Evolutionary conservation across 1,140 invertebrate species (phyloP), one percentile per base, ranked within the genome.

Genomic region (Drosophila miranda): DNA sequence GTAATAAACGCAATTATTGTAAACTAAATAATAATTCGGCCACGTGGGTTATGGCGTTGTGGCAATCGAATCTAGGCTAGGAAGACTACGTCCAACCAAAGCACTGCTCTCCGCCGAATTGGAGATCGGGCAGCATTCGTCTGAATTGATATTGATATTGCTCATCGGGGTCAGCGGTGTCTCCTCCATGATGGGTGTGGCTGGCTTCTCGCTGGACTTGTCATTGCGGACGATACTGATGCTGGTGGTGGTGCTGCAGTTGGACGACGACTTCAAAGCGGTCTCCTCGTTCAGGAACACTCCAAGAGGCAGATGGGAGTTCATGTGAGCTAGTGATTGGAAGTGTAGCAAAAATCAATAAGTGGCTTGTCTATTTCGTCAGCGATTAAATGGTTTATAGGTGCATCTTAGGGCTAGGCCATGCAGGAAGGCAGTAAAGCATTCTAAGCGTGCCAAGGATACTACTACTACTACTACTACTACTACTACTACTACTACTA

Each of bases 1-100:
- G 42, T 52, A 58, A 38, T 67, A 14, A 59, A 75, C 55, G 53
- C 67, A 67, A 23, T 79, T 54, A 26, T 81, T 77, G 55, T 64
- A 81, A n/a, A 86, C 53, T 52, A 86, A 75, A 78, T 68, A 77
- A 75, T 81, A 86, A 69, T 45, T 59, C n/a, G 75, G 51, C 54
- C 60, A 58, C 57, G 43, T 66, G 50, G 45, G 80, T 86, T 84
- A 84, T 66, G 81, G 77, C 56, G 73, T 66, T 26, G 75, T 30
- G n/a, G 48, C 68, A 23, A 70, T 74, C 42, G 69, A 59, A 7
- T 86, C 80, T 53, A 70, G 30, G 34, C 34, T 38, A 21, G 79
- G 23, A 23, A 67, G 57, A 14, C 68, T 72, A n/a, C 34, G 57
- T 19, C 61, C 58, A n/a, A 4, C 34, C 11, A 38, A 38, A 38